Conservation (phyloP, 2,888 invertebrate genomes). For the Loripinus fragilis region DNA sequence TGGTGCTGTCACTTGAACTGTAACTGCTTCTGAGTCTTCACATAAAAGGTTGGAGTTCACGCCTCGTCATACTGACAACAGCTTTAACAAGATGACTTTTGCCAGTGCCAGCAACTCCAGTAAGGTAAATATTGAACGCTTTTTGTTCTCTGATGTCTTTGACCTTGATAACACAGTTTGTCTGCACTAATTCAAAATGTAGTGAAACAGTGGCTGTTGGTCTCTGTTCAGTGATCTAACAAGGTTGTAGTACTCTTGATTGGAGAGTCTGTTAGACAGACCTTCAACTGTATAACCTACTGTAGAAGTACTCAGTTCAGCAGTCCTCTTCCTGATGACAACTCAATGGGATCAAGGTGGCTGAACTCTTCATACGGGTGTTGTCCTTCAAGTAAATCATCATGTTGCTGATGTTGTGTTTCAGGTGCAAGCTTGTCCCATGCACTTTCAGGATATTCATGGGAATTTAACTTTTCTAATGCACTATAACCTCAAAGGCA, state of each 20-base stretch:
- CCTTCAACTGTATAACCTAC: neutral
- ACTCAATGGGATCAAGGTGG: neutral
- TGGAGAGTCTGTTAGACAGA: neutral
- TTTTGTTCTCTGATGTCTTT: too few relatives aligned
- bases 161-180: neutral
- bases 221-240: neutral
- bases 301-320: neutral
- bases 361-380: neutral
- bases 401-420: conserved; percentile 5
- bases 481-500: too few relatives aligned
- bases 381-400: conserved; percentile 5
- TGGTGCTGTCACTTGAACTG: too few relatives aligned
- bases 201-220: too few relatives aligned
- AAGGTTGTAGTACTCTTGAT: neutral
- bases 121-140: too few relatives aligned
- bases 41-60: too few relatives aligned
- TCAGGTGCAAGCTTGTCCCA: neutral
- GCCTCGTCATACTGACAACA: too few relatives aligned
- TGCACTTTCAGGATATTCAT: neutral
- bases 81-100: too few relatives aligned
- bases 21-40: too few relatives aligned
- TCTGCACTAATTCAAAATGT: too few relatives aligned
- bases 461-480: too few relatives aligned
- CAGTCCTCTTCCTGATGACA: neutral
- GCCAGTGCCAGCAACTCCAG: too few relatives aligned